Evolutionary conservation across 2,113 vertebrate species (phyloP).

Genomic region (crab-eating macaque (Macaca fascicularis)): T2T-MFA8v1.1 NC_088376.1:64963501-64964000

Average conservation of each 20-base stretch:
- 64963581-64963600: neutral
- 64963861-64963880: neutral
- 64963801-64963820: neutral
- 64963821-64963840: neutral
- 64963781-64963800: neutral
- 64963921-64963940: neutral
- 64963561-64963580: neutral
- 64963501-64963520: neutral
- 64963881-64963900: neutral
- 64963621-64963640: too few species aligned
- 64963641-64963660: neutral
- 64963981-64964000: neutral
- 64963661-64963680: neutral
- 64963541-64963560: neutral
- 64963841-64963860: neutral
- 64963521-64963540: neutral
- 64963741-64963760: neutral
- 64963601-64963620: neutral
- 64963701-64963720: neutral
- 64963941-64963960: neutral
- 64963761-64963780: neutral
- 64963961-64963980: neutral
- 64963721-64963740: neutral
- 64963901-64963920: neutral
- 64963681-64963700: neutral